Evolutionary conservation across 92 coral and sea anemone genomes (phyloP), one percentile per base, ranked within the genome.

Genomic region (Isaurus tuberculatus): DNA sequence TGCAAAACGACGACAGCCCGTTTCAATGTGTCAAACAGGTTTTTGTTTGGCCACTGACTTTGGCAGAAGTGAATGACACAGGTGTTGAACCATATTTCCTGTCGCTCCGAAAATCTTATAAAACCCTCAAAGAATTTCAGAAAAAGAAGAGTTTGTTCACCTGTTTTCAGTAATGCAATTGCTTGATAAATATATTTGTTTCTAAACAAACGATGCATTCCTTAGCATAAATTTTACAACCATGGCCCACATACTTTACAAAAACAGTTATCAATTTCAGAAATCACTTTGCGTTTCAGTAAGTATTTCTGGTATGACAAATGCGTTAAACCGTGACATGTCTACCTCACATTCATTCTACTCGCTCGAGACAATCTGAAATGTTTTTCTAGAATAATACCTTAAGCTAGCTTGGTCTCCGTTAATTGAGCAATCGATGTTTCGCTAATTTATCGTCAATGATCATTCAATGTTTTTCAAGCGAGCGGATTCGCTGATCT

Each of bases 291-390:
- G 53, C n/a, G 15, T 67, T 31, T 31, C 72, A 14, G 2, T 34
- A 77, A 40, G 57, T 34, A 77, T 77, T 77, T 77, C 23, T 58
- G 82, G 82, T 32, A 77, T 77, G 82, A 36, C 70, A 60, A 34
- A 25, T 58, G 46, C 82, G 70, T 64, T 77, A 14, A 11, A 31
- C 22, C 58, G n/a, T 51, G 4, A 17, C 31, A n/a, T n/a, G n/a
- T 74, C 32, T 7, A 19, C 0, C 70, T 1, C 64, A 48, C 70
- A 20, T 57, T 33, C 0, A 33, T 2, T 37, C 14, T 16, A 2
- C 53, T 34, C 70, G 20, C 42, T 60, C n/a, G 27, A 23, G 2
- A 23, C 15, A 77, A n/a, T 40, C n/a, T 22, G 23, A 33, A 34
- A 34, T 15, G 60, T 8, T 42, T 57, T 30, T 14, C 33, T 2